phyloP scores from a whole-genome alignment of 2,888 invertebrate genomes.

The Drosophila falleni region DNA sequence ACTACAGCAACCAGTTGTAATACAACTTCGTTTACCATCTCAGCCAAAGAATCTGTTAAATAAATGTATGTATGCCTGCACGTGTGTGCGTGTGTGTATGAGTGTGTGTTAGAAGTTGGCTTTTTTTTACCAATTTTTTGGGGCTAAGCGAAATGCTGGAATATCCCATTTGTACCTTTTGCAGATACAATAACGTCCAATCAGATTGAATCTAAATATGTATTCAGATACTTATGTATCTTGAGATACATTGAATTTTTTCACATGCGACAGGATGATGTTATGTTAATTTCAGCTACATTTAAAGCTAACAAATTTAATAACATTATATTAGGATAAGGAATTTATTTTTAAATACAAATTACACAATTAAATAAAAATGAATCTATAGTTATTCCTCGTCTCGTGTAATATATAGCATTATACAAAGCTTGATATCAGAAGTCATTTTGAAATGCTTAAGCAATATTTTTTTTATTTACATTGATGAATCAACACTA shows the following conservation, averaged over 20 bases:
- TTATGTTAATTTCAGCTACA: background rate
- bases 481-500: constrained; percentile 32
- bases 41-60: constrained; percentile 46
- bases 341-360: background rate
- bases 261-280: background rate
- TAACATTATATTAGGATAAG: too few species aligned
- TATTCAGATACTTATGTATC: constrained; percentile 5
- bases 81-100: constrained; percentile 10
- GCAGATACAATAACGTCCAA: constrained; percentile 7
- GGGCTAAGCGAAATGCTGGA: constrained; percentile 8
- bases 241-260: background rate
- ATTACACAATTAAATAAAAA: background rate
- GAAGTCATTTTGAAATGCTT: background rate
- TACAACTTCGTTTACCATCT: constrained; percentile 73
- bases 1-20: constrained; percentile 75
- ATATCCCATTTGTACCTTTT: constrained; percentile 9
- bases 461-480: background rate
- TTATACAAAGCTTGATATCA: background rate
- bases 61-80: constrained; percentile 4
- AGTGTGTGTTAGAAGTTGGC: constrained; percentile 8
- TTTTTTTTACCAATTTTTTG: constrained; percentile 18
- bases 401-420: background rate
- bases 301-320: background rate
- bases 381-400: background rate
- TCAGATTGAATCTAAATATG: constrained; percentile 1